Base-by-base conservation (phyloP, 2,888 invertebrate species). In the Operophtera brumata region DNA sequence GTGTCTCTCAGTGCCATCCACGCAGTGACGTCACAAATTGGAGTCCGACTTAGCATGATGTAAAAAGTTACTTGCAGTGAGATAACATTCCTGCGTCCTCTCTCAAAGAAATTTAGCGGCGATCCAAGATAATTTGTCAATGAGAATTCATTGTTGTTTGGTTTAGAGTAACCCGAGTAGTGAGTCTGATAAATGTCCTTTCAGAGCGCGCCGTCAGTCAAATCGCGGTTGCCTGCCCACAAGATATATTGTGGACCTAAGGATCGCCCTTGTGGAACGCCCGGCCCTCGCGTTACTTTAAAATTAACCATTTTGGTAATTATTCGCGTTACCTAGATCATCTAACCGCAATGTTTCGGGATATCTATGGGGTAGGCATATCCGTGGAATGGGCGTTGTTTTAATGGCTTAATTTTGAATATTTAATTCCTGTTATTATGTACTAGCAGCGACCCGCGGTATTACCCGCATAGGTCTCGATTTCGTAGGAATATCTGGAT, bases 141-240 rank as follows among this genome's bases (percentile, higher is more conserved):
- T 90, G 85, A 84, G 83, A 84, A 89, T 88, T 86, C 88, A 88
- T 87, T 87, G 89, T 86, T 88, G 87, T 88, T 89, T 87, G 87
- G 86, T 87, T 86, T 85, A 86, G 82, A 82, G 86, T 85, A 85
- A 84, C 86, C 86, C 86, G 79, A 65, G 86, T 86, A 85, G 86
- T 85, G 88, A 87, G 86, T 78, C 87, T 87, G 89, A 90, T 88
- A 86, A 88, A 89, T 90, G 87, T 86, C 87, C 89, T 84, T 86
- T 90, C 88, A 87, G 84, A 82, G 85, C 77, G 77, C 82, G 84
- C 86, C 86, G 89, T 89, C 89, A 88, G 84, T 88, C 89, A 89
- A 88, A 87, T 84, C 86, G 89, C 86, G 88, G 89, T 87, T 87
- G 87, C 86, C 84, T 85, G 86, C 82, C 86, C 88, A 77, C 87